Conservation (phyloP, 2,113 vertebrate genomes). For the Urocitellus parryii region DNA sequence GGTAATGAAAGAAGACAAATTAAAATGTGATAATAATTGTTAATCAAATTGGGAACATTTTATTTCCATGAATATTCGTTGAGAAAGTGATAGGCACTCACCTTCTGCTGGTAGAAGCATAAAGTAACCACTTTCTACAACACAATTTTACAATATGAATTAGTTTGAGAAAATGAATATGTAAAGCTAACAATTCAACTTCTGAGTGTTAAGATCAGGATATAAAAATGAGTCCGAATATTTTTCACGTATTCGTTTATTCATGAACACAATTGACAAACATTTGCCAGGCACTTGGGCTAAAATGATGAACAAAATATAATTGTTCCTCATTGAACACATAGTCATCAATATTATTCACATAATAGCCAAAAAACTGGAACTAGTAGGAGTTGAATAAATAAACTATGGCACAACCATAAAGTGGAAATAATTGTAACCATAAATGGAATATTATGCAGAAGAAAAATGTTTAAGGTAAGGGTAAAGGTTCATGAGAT, state of each 20-base stretch:
- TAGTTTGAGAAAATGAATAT: background rate
- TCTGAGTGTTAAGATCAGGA: background rate
- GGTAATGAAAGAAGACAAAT: conserved; percentile 6
- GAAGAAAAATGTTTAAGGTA: background rate
- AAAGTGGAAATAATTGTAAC: conserved; percentile 1
- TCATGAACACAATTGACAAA: background rate
- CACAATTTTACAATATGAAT: background rate
- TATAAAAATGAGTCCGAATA: conserved; percentile 20
- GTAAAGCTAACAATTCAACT: background rate
- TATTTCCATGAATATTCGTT: background rate
- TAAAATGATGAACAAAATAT: conserved; percentile 1
- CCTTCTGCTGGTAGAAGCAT: background rate
- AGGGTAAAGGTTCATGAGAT: background rate
- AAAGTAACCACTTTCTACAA: background rate
- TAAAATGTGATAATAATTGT: conserved; percentile 2
- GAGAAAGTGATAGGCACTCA: background rate
- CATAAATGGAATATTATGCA: background rate
- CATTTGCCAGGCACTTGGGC: background rate
- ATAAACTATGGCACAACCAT: background rate
- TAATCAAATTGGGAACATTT: background rate
- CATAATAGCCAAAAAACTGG: background rate
- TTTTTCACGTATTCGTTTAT: background rate
- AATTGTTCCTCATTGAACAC: background rate
- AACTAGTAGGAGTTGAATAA: background rate
- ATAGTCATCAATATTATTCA: background rate